phyloP scores from a whole-genome alignment of 2,888 invertebrate species.

The Cerastoderma edule region DNA sequence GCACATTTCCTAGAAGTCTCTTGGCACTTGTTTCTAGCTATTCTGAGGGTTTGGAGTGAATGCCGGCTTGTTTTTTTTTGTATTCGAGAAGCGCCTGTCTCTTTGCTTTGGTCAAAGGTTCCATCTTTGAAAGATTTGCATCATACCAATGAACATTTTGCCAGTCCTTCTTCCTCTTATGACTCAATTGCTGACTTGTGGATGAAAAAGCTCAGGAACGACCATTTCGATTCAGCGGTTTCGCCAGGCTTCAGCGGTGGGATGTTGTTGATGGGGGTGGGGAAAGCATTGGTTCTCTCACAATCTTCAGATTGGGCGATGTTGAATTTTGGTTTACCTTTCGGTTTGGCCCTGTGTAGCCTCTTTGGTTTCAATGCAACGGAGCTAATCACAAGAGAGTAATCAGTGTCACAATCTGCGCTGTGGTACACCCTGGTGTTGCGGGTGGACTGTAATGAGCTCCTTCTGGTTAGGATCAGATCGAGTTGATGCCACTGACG shows the following conservation, averaged over 20 bases:
- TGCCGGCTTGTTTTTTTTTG: too few species aligned
- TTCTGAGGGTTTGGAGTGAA: too few species aligned
- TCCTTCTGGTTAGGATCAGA: slow-evolving; percentile 10
- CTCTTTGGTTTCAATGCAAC: slow-evolving; percentile 7
- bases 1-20: too few species aligned
- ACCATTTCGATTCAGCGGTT: too few species aligned
- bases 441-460: neutral
- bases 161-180: slow-evolving; percentile 12
- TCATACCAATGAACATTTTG: slow-evolving; percentile 12
- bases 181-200: neutral
- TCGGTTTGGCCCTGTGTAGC: neutral
- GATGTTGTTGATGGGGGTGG: neutral
- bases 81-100: slow-evolving; percentile 12
- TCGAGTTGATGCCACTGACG: slow-evolving; percentile 23
- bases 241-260: too few species aligned
- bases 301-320: neutral
- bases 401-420: slow-evolving; percentile 4
- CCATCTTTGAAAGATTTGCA: neutral
- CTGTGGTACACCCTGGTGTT: slow-evolving; percentile 9
- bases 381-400: slow-evolving; percentile 5
- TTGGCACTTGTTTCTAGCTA: too few species aligned
- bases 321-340: neutral
- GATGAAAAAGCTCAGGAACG: neutral
- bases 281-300: neutral
- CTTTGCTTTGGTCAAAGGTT: slow-evolving; percentile 12